Evolutionary conservation across 1,140 invertebrate genomes (phyloP), one percentile per base, ranked within the genome.

Genomic region (Drosophila elegans): DNA sequence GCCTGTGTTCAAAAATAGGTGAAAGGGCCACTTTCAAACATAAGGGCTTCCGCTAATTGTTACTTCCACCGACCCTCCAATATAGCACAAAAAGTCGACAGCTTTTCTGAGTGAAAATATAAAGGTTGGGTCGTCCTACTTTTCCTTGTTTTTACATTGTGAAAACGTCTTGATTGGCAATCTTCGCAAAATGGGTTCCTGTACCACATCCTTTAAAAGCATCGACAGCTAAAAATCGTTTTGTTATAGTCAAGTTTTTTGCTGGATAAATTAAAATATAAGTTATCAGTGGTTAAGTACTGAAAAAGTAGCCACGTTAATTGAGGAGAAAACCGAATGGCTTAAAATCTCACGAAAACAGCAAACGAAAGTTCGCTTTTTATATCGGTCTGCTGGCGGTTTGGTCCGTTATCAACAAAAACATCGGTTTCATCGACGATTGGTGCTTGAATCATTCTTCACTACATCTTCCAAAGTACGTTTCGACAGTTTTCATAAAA

Each of bases 381-480:
- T 94, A 77, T 95, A 94, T 12, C 95, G 94, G 86, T 95, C 95
- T n/a, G n/a, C n/a, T n/a, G n/a, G n/a, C 29, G 96, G 93, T 41
- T 94, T 94, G 4, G 95, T 94, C 95, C 94, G 92, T 97, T 98
- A 93, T 97, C 97, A 92, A 96, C 96, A 90, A 97, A 96, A n/a
- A 97, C 96, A 93, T 98, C 98, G 1, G 97, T 98, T 93, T 98
- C 98, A 91, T 98, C 97, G 72, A 98, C 96, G 77, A 98, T 98
- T 93, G 98, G 97, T 1, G 97, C 95, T 90, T 98, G 97, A 80
- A 98, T 98, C 66, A 94, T 93, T 98, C 97, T 92, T 98, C 97
- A 98, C 98, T 53, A 98, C 97, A 93, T 98, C 98, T 93, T 98
- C 98, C 13, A 98, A 91, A 1, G 97, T 98, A 5, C 98, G n/a